These are phyloP conservation scores for Acleris cristana DNA, from an alignment of 2,888 invertebrate species.

Conservation along the genomic window DNA sequence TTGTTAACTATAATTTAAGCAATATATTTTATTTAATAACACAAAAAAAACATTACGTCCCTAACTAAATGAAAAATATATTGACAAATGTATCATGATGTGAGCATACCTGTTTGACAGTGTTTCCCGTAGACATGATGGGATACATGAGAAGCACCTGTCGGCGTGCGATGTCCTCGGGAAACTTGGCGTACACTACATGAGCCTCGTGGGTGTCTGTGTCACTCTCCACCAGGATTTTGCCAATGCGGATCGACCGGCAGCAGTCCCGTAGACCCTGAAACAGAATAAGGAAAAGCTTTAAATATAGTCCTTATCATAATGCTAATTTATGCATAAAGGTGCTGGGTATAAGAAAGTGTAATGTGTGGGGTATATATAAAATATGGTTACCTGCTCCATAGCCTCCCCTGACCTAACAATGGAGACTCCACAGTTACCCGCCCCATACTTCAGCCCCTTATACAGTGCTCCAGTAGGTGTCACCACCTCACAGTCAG, in stretches of 20 bases:
- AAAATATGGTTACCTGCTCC: conserved; percentile 87
- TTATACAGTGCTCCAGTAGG: conserved; percentile 96
- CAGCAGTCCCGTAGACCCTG: conserved; percentile 97
- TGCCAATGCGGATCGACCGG: conserved; percentile 98
- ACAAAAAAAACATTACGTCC: too few species aligned
- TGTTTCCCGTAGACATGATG: conserved; percentile 99
- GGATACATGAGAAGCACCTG: conserved; percentile 98
- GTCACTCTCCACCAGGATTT: conserved; percentile 98
- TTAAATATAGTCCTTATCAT: neutral
- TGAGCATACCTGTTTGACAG: conserved; percentile 88
- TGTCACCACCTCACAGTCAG: conserved; percentile 94
- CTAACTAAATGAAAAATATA: too few species aligned
- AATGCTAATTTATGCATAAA: too few species aligned
- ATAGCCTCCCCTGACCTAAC: conserved; percentile 97
- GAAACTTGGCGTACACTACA: conserved; percentile 98
- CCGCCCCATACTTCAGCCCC: conserved; percentile 97
- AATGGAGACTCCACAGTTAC: conserved; percentile 99
- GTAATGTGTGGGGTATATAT: too few species aligned
- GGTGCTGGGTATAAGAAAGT: too few species aligned
- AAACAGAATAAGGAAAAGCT: conserved; percentile 31
- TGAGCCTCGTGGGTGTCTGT: conserved; percentile 97
- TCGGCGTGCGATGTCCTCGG: conserved; percentile 95
- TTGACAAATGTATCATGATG: too few species aligned
- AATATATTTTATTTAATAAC: too few species aligned
- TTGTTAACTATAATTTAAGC: too few species aligned